Percentiles rank a stretch among this genome's conserved stretches.
These are phyloP conservation scores for Mus minutoides DNA, from an alignment of 2,797 vertebrate species.

Conservation along the genomic window DNA sequence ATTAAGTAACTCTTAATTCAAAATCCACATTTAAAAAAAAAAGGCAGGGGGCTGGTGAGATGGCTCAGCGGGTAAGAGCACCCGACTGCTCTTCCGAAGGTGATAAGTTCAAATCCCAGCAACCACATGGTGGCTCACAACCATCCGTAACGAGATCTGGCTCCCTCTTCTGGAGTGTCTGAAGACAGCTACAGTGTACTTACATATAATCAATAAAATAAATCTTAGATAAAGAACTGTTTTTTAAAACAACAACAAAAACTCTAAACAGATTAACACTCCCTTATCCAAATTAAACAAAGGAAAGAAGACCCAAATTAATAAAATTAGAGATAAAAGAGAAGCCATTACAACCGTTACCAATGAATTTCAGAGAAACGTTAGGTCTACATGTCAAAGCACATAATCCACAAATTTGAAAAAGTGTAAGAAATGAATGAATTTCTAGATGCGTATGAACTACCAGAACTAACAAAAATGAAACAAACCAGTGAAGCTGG, in stretches of 20 bases:
- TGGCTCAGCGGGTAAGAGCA: no score
- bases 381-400: not conserved
- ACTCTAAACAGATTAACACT: not conserved
- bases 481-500: not conserved
- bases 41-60: no score
- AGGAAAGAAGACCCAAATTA: not conserved
- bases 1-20: not conserved
- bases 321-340: not conserved
- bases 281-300: not conserved
- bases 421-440: not conserved
- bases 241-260: not conserved
- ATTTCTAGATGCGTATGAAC: not conserved
- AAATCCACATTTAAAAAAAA: not conserved
- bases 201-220: no score
- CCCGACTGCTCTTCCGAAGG: no score
- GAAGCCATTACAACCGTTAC: not conserved
- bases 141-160: no score
- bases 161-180: no score
- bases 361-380: not conserved
- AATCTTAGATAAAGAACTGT: not conserved
- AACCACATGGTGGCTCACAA: no score
- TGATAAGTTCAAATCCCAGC: no score
- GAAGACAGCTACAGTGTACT: no score
- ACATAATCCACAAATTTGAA: not conserved
- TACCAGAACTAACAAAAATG: not conserved